Base-by-base conservation (phyloP, 2,797 vertebrate species). In the Loriculus beryllinus region DNA sequence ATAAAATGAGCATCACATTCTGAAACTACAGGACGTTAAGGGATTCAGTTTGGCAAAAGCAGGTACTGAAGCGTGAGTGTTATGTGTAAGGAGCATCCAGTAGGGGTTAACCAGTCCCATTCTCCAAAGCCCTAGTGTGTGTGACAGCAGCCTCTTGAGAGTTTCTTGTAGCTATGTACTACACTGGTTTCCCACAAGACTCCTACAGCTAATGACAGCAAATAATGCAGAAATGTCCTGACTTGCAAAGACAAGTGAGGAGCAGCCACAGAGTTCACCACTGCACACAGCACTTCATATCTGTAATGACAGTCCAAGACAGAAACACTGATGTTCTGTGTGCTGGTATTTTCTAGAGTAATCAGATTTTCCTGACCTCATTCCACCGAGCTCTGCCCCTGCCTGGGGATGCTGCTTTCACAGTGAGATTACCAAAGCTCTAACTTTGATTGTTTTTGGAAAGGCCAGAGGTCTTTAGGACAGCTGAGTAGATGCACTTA, bases 161-260 rank as follows among this genome's bases (percentile, higher is more conserved):
- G 81, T 45, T 15, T 8, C 45, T 52, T 22, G 39, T 35, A 82
- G 59, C 42, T 23, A 8, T 21, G 54, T 43, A 49, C 56, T 82
- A 2, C 75, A 88, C 40, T 16, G 31, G 42, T 33, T 89, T 88
- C 43, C 52, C 57, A 39, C 23, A 40, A 56, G 83, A 63, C 18
- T 56, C 52, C 84, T 52, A 49, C n/a, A 83, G 87, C 48, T 80
- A 29, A 70, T 62, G 82, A 62, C 92, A 94, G 89, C 74, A 68
- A 40, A 33, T 33, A 69, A 92, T 37, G 74, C 86, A 93, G 74
- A 67, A 72, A 92, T 20, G 76, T 40, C 76, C 86, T 64, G 60
- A 82, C 93, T 82, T 82, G 91, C 57, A 78, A 65, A 92, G 87
- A 67, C 64, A 91, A 95, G 84, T 54, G 79, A 95, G 63, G 51